Evolutionary conservation across 2,797 vertebrate genomes (phyloP).

Genomic region (Tamandua tetradactyla): DNA sequence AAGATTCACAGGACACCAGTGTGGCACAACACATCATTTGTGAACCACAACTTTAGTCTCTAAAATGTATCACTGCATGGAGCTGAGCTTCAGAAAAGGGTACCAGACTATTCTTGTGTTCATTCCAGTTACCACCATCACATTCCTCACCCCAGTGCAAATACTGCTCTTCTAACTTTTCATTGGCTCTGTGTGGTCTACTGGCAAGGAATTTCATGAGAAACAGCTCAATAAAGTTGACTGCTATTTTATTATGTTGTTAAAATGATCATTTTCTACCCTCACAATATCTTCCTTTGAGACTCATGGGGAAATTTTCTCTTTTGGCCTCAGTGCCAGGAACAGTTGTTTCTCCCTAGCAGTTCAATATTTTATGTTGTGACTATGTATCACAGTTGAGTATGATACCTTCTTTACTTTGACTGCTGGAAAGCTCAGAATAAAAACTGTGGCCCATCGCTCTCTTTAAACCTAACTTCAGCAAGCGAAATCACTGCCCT

Average conservation of each 20-base stretch:
- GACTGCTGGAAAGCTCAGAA: not conserved
- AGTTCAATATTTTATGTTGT: not conserved
- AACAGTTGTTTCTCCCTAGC: not conserved
- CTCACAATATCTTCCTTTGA: not conserved
- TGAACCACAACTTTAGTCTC: not conserved
- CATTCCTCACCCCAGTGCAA: not conserved
- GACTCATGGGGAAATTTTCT: not conserved
- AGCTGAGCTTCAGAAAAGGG: not conserved
- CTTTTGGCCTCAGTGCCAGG: conserved; percentile 3
- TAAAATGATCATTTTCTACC: not conserved
- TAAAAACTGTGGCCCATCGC: not conserved
- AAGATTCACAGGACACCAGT: not conserved
- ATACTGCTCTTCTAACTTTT: not conserved
- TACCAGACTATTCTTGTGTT: too few species aligned
- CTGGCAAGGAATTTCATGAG: not conserved
- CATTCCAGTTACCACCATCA: not conserved
- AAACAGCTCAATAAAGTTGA: not conserved
- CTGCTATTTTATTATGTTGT: not conserved
- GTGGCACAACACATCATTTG: not conserved
- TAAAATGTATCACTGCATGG: not conserved
- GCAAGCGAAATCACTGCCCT: too few species aligned
- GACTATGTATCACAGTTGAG: not conserved
- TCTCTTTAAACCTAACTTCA: too few species aligned
- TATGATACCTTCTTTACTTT: not conserved
- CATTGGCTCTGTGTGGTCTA: not conserved